Evolutionary conservation across 2,797 vertebrate species (phyloP), one percentile per base, ranked within the genome.

Genomic region (Tokudaia muenninki): DNA sequence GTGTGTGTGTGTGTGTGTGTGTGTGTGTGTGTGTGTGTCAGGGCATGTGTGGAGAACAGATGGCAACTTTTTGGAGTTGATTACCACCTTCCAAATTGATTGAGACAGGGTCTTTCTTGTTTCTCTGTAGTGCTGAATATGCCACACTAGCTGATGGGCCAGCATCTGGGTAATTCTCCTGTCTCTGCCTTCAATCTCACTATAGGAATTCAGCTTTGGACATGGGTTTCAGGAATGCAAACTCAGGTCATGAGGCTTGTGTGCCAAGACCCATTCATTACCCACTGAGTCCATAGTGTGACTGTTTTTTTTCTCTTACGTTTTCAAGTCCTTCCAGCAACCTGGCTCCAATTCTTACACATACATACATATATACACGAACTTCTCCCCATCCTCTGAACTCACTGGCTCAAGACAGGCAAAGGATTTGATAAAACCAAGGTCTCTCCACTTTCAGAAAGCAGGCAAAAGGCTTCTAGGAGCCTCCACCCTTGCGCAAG

Each of bases 301-400:
- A 70, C 63, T 72, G 83, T 92, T 92, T 55, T 52, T 50, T 52
- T 78, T 52, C 31, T 70, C 47, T 75, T 65, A 29, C 37, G 17
- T 94, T 90, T 57, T 93, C 52, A 5, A 26, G 65, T 84, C 81
- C 86, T 97, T 93, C 80, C 63, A 90, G 55, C n/a, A 79, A 67
- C 74, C 81, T 29, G 31, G 77, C 47, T 74, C 21, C 17, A 81
- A 19, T 87, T 47, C 55, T 82, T 17, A 29, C 50, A 50, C 80
- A 92, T 19, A 59, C 57, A 22, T 9, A 52, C 50, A 19, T 6
- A 44, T 11, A 79, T 1, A 70, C 50, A 50, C 77, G 92, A 34
- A 90, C 82, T 50, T 78, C 47, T 79, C 13, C 57, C 80, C n/a
- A 84, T 57, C 91, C 31, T 80, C 80, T 75, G 70, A 90, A 93